phyloP scores from a whole-genome alignment of 2,888 invertebrate species.

The Drosophila setosimentum region DNA sequence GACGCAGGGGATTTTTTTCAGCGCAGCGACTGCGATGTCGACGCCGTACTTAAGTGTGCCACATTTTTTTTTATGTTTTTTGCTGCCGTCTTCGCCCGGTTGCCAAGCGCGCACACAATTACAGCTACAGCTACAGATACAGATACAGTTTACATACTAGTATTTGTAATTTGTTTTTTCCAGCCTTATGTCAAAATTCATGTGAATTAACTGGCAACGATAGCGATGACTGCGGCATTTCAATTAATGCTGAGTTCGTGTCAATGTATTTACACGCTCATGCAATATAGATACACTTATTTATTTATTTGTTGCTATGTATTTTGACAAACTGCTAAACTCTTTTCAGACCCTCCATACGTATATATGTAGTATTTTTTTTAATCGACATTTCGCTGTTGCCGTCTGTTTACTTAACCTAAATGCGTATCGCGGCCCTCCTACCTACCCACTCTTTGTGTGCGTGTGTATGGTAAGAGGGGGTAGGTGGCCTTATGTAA shows the following conservation, averaged over 20 bases:
- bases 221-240: conserved; percentile 76
- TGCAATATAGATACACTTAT: conserved; percentile 20
- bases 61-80: conserved; percentile 64
- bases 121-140: conserved; percentile 31
- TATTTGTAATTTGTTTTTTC: conserved; percentile 42
- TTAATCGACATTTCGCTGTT: conserved; percentile 71
- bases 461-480: not conserved
- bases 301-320: conserved; percentile 29
- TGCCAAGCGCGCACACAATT: conserved; percentile 66
- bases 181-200: conserved; percentile 73
- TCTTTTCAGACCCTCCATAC: conserved; percentile 24
- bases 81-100: conserved; percentile 46
- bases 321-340: conserved; percentile 22
- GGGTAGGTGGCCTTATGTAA: conserved; percentile 59
- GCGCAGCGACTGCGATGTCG: conserved; percentile 65
- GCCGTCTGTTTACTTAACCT: conserved; percentile 71
- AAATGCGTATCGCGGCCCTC: conserved; percentile 50
- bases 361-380: conserved; percentile 8
- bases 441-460: not conserved
- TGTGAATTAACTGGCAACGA: conserved; percentile 69
- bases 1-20: conserved; percentile 62
- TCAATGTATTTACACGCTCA: conserved; percentile 50
- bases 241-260: conserved; percentile 74
- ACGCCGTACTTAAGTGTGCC: conserved; percentile 71
- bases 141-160: conserved; percentile 29